Evolutionary conservation across 2,797 vertebrate genomes (phyloP).

Genomic region (Hyperoplus lanceolatus): DNA sequence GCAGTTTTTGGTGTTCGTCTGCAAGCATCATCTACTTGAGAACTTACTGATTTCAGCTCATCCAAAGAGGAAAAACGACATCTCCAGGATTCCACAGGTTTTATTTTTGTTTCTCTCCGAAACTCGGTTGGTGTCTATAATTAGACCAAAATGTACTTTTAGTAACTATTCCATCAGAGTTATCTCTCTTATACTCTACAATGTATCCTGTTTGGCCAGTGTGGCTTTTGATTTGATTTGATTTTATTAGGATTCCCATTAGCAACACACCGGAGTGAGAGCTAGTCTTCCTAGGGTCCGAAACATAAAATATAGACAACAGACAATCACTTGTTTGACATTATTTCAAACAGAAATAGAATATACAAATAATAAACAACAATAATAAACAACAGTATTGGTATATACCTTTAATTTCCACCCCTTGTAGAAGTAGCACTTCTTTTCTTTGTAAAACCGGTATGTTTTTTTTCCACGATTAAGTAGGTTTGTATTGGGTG

Average conservation of each 20-base stretch:
- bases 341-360: too few species aligned
- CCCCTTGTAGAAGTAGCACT: background rate
- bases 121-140: background rate
- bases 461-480: background rate
- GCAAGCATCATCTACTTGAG: background rate
- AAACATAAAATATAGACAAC: too few species aligned
- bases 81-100: background rate
- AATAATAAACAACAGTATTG: too few species aligned
- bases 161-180: background rate
- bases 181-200: too few species aligned
- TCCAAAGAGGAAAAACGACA: background rate
- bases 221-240: too few species aligned
- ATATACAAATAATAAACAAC: too few species aligned
- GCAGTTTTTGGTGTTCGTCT: background rate
- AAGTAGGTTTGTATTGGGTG: conserved; percentile 1
- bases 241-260: too few species aligned
- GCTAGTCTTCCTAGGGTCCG: too few species aligned
- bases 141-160: background rate
- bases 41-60: conserved; percentile 10
- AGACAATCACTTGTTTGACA: too few species aligned
- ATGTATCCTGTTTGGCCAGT: too few species aligned
- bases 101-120: background rate
- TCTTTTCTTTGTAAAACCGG: background rate
- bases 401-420: conserved; percentile 11
- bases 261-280: too few species aligned